Conservation (phyloP, 2,888 invertebrate genomes). For the Leptinotarsa rubiginosa region DNA sequence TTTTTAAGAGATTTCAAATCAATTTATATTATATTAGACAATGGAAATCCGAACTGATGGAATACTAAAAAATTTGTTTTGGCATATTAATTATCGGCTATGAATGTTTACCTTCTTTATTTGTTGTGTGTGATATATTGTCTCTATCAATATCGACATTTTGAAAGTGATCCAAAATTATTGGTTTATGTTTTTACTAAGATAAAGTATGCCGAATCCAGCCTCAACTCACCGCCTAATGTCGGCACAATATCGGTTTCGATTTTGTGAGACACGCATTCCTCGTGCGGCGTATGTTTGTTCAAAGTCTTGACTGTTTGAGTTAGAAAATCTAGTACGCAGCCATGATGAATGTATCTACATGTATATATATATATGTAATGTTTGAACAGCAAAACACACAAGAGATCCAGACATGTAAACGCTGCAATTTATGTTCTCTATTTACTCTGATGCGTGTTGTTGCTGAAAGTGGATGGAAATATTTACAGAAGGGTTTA, state of each 20-base stretch:
- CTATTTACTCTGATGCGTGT: slow-evolving; percentile 26
- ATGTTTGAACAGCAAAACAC: slow-evolving; percentile 30
- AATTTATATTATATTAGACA: too few relatives aligned
- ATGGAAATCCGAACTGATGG: too few relatives aligned
- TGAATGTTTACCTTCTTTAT: too few relatives aligned
- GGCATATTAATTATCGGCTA: too few relatives aligned
- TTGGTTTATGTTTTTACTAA: too few relatives aligned
- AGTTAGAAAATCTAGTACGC: slow-evolving; percentile 6
- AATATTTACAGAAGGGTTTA: slow-evolving; percentile 16
- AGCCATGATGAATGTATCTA: slow-evolving; percentile 25
- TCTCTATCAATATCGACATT: too few relatives aligned
- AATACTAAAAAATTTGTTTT: too few relatives aligned
- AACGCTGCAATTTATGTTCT: slow-evolving; percentile 32
- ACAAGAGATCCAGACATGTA: slow-evolving; percentile 28
- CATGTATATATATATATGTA: slow-evolving; percentile 29
- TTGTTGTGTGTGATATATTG: too few relatives aligned
- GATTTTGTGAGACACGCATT: slow-evolving; percentile 14
- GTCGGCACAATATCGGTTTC: background rate
- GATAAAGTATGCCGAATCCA: background rate
- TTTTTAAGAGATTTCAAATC: too few relatives aligned
- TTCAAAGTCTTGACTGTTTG: slow-evolving; percentile 17
- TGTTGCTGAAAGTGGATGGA: slow-evolving; percentile 6
- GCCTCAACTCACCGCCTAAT: background rate
- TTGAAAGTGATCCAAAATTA: too few relatives aligned
- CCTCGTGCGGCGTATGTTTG: background rate